Evolutionary conservation across 2,113 vertebrate genomes (phyloP).

Genomic region (Strigops habroptila): DNA sequence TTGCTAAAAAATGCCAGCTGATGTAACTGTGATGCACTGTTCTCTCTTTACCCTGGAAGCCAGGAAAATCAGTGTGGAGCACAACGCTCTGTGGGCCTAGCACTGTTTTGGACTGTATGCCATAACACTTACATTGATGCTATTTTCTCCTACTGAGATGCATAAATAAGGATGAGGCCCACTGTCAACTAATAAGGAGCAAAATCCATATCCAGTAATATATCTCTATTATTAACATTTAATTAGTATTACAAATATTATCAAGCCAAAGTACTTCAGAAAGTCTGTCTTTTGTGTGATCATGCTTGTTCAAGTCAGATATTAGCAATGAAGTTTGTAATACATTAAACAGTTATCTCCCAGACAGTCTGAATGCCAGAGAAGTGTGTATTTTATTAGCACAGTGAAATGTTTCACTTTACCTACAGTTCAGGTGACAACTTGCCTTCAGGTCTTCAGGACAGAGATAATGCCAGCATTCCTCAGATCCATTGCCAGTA

Average conservation of each 20-base stretch:
- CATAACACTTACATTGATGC: neutral
- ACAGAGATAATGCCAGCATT: neutral
- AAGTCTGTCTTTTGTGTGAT: neutral
- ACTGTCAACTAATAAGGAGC: neutral
- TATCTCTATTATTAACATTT: neutral
- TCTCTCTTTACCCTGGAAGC: neutral
- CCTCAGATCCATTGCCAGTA: constrained; percentile 9
- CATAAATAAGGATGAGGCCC: neutral
- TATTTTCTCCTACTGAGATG: neutral
- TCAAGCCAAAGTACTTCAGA: neutral
- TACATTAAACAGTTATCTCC: neutral
- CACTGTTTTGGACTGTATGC: neutral
- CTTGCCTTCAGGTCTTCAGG: neutral
- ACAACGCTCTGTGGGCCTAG: neutral
- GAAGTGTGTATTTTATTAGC: constrained; percentile 31
- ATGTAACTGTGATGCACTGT: neutral
- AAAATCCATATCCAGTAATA: neutral
- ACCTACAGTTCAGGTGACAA: constrained; percentile 33
- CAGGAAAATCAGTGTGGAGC: neutral
- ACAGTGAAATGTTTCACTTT: constrained; percentile 7
- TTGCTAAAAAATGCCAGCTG: neutral
- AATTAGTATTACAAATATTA: neutral
- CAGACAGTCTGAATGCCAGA: constrained; percentile 23
- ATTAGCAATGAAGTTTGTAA: constrained; percentile 4
- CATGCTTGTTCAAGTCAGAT: neutral